Conservation (phyloP, 2,888 invertebrate genomes). For the Rhogogaster chlorosoma region DNA sequence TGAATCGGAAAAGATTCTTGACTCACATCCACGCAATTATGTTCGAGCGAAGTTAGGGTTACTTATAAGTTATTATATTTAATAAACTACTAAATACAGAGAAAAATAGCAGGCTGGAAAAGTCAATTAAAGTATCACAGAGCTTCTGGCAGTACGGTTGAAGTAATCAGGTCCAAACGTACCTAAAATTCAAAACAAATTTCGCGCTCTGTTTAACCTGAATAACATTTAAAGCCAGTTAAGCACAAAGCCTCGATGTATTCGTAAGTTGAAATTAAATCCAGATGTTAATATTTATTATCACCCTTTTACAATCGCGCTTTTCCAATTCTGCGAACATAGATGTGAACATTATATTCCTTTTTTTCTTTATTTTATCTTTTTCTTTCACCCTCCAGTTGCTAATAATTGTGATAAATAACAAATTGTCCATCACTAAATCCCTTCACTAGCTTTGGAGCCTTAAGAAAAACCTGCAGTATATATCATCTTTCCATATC, state of each 20-base stretch:
- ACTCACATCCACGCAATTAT: not conserved
- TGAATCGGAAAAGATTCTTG: not conserved
- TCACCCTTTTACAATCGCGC: not conserved
- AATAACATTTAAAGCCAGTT: constrained; percentile 24
- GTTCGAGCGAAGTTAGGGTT: not conserved
- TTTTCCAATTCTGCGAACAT: not conserved
- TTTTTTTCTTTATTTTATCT: not conserved
- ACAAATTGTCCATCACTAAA: not conserved
- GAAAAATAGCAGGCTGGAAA: not conserved
- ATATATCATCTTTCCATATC: constrained; percentile 67
- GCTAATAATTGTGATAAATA: not conserved
- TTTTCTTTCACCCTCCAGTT: not conserved
- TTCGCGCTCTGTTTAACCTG: not conserved
- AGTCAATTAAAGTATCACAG: not conserved
- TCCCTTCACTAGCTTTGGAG: constrained; percentile 28
- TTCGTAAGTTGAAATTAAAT: not conserved
- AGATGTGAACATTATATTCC: not conserved
- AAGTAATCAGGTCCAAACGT: constrained; percentile 17
- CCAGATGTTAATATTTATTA: not conserved
- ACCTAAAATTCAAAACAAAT: not conserved
- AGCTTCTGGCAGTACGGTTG: not conserved
- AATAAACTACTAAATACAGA: not conserved
- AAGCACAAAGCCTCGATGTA: constrained; percentile 22
- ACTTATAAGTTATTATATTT: not conserved
- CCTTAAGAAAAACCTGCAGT: not conserved